These are phyloP conservation scores for Cossypha heuglini DNA, from an alignment of 2,797 vertebrate genomes.

Conservation along the genomic window DNA sequence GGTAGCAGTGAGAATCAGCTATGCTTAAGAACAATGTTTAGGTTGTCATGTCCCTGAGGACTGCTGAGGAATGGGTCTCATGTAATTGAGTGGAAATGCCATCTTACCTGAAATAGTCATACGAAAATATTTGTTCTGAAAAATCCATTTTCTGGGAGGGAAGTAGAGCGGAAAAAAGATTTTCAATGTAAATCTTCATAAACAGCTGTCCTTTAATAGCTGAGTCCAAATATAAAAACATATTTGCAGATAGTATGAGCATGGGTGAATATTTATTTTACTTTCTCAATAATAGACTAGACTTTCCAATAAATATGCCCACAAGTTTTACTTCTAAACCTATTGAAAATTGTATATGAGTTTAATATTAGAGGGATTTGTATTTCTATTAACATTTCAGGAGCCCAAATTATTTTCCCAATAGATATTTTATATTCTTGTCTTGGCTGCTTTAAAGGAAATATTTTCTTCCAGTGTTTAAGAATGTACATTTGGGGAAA, in stretches of 20 bases:
- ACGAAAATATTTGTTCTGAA: neutral
- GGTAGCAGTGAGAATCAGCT: neutral
- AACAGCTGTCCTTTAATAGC: neutral
- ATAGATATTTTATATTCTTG: neutral
- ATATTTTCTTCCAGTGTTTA: neutral
- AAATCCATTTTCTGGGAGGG: neutral
- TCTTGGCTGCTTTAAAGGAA: neutral
- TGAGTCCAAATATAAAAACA: neutral
- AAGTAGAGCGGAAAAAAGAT: neutral
- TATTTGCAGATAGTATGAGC: neutral
- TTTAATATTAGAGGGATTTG: neutral
- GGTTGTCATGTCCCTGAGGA: neutral
- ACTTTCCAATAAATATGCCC: neutral
- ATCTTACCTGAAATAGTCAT: neutral
- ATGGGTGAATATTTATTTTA: neutral
- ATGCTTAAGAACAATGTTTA: neutral
- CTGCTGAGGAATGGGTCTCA: neutral
- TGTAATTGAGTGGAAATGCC: neutral
- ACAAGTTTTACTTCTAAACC: neutral
- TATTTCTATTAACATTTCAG: constrained; percentile 2
- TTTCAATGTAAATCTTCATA: neutral
- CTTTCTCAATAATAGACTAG: neutral
- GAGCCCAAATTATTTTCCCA: neutral
- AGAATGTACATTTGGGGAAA: neutral
- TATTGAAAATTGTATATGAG: neutral